Evolutionary conservation across 2,797 vertebrate genomes (phyloP).

Genomic region (Cyclura pinguis): DNA sequence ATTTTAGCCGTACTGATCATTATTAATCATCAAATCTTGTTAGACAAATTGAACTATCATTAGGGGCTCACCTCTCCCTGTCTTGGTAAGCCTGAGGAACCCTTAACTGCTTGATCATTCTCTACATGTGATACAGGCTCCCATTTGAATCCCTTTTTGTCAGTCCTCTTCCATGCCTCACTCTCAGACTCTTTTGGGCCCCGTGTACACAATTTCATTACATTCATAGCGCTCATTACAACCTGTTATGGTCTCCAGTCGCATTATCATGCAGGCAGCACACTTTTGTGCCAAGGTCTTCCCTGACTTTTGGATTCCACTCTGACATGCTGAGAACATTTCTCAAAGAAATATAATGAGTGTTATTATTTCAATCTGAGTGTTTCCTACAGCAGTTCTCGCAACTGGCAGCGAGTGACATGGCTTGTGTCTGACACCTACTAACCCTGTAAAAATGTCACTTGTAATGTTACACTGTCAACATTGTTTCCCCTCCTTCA

Average conservation of each 20-base stretch:
- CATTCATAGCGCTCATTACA: slow-evolving; percentile 43
- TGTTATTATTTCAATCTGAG: slow-evolving; percentile 56
- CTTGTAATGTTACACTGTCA: slow-evolving; percentile 33
- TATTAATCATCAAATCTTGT: slow-evolving; percentile 65
- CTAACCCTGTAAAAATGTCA: slow-evolving; percentile 30
- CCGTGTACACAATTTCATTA: slow-evolving; percentile 54
- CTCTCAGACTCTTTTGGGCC: slow-evolving; percentile 32
- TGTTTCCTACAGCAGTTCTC: slow-evolving; percentile 41
- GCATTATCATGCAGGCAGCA: slow-evolving; percentile 22
- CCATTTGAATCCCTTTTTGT: slow-evolving; percentile 35
- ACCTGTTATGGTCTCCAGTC: slow-evolving; percentile 45
- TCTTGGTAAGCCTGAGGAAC: slow-evolving; percentile 38
- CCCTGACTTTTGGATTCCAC: slow-evolving; percentile 20
- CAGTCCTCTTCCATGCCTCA: slow-evolving; percentile 33
- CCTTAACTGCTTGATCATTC: slow-evolving; percentile 55
- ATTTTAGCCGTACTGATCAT: slow-evolving; percentile 40
- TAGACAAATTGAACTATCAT: slow-evolving; percentile 44
- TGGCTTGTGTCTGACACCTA: slow-evolving; percentile 55
- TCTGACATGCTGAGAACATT: slow-evolving; percentile 42
- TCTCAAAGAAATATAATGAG: slow-evolving; percentile 45
- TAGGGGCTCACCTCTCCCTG: slow-evolving; percentile 50
- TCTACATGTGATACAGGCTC: slow-evolving; percentile 34
- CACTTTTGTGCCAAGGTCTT: slow-evolving; percentile 6
- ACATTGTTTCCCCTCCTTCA: background rate
- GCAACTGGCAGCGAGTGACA: slow-evolving; percentile 34